Base-by-base conservation (phyloP, 1,140 invertebrate genomes). In the Muscidifurax raptorellus region DNA sequence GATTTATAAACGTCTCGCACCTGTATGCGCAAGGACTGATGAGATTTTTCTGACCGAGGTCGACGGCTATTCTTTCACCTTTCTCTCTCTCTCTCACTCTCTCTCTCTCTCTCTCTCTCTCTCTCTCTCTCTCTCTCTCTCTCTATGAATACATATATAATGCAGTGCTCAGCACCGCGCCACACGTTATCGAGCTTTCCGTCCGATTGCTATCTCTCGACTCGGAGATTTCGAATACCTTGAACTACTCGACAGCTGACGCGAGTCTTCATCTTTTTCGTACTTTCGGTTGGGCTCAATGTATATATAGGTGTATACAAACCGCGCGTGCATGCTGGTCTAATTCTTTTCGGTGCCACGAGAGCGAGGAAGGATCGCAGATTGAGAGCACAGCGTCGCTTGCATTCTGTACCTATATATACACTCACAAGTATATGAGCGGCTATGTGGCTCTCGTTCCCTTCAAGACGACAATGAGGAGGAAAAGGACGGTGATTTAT, bases 401-500 rank as follows among this genome's bases (percentile, higher is more conserved):
- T n/a, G 52, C 52, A 59, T 59, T 59, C 18, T 59, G 15, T 40
- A 40, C 10, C n/a, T n/a, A n/a, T 40, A 9, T 40, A 36, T 36
- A 40, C 6, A 7, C n/a, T n/a, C n/a, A n/a, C 18, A 22, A 59
- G 52, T 59, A 22, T 59, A 18, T 40, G 22, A 18, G 44, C 44
- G 36, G 44, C 44, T 47, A 18, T 47, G 15, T 4, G 52, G 52
- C 52, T 59, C 44, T 12, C 7, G 40, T 10, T 40, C 47, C 22
- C 52, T 59, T 59, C n/a, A n/a, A 59, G 52, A 59, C 22, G 52
- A 59, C 52, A 59, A 59, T 0, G 66, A 69, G 66, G 2, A 59
- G 36, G 52, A 81, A 47, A 64, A 81, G 6, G 52, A 71, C 27
- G 44, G 71, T 85, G 84, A 85, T 85, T 85, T 77, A 85, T 85